These are phyloP conservation scores for Neotoma lepida DNA, from an alignment of 2,113 vertebrate genomes.

Conservation along the genomic window DNA sequence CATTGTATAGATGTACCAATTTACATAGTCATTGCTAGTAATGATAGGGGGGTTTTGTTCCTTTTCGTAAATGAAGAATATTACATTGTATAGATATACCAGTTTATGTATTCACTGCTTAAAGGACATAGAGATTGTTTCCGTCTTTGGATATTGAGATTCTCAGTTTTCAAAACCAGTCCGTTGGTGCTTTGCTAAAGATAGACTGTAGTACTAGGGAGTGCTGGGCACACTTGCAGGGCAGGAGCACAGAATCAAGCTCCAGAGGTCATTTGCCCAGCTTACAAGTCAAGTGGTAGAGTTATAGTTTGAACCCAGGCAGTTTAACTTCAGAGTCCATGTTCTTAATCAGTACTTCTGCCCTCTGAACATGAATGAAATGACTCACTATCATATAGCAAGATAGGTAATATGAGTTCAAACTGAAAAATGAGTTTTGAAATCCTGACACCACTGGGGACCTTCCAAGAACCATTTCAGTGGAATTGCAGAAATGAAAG, in stretches of 20 bases:
- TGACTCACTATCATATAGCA: background rate
- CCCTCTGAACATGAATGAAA: background rate
- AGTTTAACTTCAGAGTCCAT: background rate
- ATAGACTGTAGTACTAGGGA: background rate
- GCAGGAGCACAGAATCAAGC: background rate
- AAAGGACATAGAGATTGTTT: slow-evolving; percentile 17
- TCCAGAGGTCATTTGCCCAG: background rate
- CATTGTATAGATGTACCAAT: background rate
- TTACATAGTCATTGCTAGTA: background rate
- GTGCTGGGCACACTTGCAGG: accelerated
- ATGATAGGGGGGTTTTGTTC: background rate
- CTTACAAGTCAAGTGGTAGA: background rate
- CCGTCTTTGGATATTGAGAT: background rate
- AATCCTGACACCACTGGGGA: background rate
- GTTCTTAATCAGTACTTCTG: background rate
- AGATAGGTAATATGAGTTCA: background rate
- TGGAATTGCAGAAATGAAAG: background rate
- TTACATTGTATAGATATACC: background rate
- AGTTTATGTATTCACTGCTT: background rate
- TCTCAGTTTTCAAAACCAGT: background rate
- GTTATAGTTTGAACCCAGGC: background rate
- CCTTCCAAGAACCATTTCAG: background rate
- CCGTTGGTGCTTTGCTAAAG: background rate
- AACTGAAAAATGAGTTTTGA: background rate
- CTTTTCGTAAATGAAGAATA: background rate